phyloP scores from a whole-genome alignment of 2,888 invertebrate species.

The Andrena hattorfiana region DNA sequence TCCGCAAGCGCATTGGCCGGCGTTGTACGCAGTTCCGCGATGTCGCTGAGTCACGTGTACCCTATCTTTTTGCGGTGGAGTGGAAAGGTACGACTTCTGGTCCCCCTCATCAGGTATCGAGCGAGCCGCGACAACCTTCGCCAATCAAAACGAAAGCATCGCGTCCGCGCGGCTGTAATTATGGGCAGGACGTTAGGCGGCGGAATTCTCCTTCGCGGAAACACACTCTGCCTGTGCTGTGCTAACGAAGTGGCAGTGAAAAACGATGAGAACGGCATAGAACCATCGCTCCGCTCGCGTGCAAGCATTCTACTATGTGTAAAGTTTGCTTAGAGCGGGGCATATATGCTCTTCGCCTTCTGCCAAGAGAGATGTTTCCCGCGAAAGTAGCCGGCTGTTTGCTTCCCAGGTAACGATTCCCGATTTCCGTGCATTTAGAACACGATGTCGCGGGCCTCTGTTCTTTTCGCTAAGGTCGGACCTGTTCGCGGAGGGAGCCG shows the following conservation, averaged over 20 bases:
- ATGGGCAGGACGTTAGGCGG: slow-evolving; percentile 49
- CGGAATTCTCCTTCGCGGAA: slow-evolving; percentile 68
- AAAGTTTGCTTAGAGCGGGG: slow-evolving; percentile 67
- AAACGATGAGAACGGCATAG: slow-evolving; percentile 62
- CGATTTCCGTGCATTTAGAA: slow-evolving; percentile 49
- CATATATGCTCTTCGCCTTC: slow-evolving; percentile 67
- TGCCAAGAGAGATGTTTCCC: slow-evolving; percentile 76
- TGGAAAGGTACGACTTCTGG: slow-evolving; percentile 15
- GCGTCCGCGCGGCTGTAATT: slow-evolving; percentile 56
- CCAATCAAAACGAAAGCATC: slow-evolving; percentile 62
- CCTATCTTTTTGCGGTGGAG: slow-evolving; percentile 32
- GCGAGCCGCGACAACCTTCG: slow-evolving; percentile 34
- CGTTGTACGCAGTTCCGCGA: slow-evolving; percentile 15
- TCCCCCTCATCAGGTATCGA: slow-evolving; percentile 36
- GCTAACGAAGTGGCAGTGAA: slow-evolving; percentile 71
- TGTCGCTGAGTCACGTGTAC: slow-evolving; percentile 40
- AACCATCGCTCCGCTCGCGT: slow-evolving; percentile 54
- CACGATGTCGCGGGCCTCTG: neutral
- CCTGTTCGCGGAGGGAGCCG: neutral
- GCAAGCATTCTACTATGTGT: slow-evolving; percentile 65
- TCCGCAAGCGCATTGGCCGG: slow-evolving; percentile 7
- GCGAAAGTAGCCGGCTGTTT: slow-evolving; percentile 76
- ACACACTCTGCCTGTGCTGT: slow-evolving; percentile 36
- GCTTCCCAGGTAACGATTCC: slow-evolving; percentile 51
- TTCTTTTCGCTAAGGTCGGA: neutral